Evolutionary conservation across 2,888 invertebrate species (phyloP), one percentile per base, ranked within the genome.

Genomic region (Patella caerulea): DNA sequence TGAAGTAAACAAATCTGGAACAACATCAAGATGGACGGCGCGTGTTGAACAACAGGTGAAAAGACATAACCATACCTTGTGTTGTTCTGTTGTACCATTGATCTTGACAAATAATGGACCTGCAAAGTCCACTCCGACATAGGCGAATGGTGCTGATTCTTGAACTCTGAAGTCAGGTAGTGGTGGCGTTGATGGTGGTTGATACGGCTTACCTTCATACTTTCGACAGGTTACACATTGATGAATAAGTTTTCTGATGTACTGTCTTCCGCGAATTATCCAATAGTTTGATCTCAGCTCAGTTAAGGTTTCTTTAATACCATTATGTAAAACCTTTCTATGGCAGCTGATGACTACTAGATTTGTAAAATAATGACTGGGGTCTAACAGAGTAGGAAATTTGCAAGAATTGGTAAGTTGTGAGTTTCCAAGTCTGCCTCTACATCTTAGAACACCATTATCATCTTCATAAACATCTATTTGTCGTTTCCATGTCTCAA

Each of bases 41-140:
- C 65, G 15, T 9, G 65, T 65, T 19, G 65, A 65, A 65, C 65
- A 65, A 65, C 65, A 65, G 9, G 19, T 65, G n/a, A 65, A 19
- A 2, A 65, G 11, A 19, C n/a, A n/a, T 65, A 65, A 7, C 19
- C 65, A 65, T 2, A 65, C 2, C 17, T 65, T 65, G 45, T 45
- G 45, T 45, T 45, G 45, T 45, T 45, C n/a, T 17, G n/a, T n/a
- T n/a, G n/a, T n/a, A n/a, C n/a, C n/a, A 45, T 45, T 45, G 45
- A 1, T 9, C n/a, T 56, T 56, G 56, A 56, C n/a, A 56, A 56
- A 56, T n/a, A 56, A 56, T 56, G 56, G 56, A 56, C 59, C 70
- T 71, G 71, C 65, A 75, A 75, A 75, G 34, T 75, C 75, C 3
- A 75, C 52, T 12, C 56, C 75, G n/a, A 69, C 69, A 24, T 45